Evolutionary conservation across 1,140 invertebrate species (phyloP).

Genomic region (Monochamus saltuarius): DNA sequence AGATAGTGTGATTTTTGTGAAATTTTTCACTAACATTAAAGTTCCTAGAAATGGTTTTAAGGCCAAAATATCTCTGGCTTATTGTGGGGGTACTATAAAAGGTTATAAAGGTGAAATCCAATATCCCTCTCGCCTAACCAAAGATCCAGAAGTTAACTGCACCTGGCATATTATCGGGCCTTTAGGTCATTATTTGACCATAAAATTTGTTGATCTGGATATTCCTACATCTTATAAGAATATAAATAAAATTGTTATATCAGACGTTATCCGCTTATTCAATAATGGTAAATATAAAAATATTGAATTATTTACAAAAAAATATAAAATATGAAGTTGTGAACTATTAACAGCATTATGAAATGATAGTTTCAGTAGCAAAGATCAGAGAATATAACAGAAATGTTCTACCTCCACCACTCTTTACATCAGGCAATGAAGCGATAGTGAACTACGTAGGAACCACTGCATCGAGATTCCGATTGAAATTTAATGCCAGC

Average conservation of each 20-base stretch:
- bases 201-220: slow-evolving; percentile 57
- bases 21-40: slow-evolving; percentile 68
- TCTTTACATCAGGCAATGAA: slow-evolving; percentile 57
- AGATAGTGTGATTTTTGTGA: slow-evolving; percentile 69
- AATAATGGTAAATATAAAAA: no score
- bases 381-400: no score
- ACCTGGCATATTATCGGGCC: slow-evolving; percentile 61
- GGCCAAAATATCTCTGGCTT: slow-evolving; percentile 66
- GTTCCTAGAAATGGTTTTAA: slow-evolving; percentile 78
- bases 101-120: slow-evolving; percentile 53
- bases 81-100: slow-evolving; percentile 61
- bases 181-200: slow-evolving; percentile 52
- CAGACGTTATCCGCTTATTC: no score
- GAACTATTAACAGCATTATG: no score
- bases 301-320: no score
- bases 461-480: slow-evolving; percentile 54
- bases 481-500: slow-evolving; percentile 58
- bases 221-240: neutral
- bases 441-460: slow-evolving; percentile 42
- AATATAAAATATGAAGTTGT: no score
- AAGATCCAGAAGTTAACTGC: slow-evolving; percentile 57
- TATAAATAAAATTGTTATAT: neutral
- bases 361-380: no score
- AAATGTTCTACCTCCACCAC: slow-evolving; percentile 3
- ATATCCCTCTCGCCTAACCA: slow-evolving; percentile 60